Percentiles rank a stretch among this genome's conserved stretches.
Conservation (phyloP, 2,113 vertebrate genomes). For the Sisor rabdophorus region DNA sequence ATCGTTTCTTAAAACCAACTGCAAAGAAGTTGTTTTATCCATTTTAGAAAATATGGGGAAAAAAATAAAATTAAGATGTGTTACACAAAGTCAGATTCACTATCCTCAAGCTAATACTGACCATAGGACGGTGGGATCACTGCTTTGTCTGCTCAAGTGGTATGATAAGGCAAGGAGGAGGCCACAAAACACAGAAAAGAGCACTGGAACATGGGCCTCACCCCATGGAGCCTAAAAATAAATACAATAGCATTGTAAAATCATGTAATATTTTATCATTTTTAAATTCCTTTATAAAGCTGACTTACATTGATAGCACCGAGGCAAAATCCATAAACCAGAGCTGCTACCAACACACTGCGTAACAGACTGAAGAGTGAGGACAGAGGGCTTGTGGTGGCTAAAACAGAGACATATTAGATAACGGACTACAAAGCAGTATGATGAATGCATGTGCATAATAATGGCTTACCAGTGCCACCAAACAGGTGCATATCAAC, state of each 20-base stretch:
- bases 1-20: neutral
- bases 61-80: no score
- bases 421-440: neutral
- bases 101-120: slow-evolving; percentile 56
- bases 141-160: slow-evolving; percentile 88
- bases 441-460: neutral
- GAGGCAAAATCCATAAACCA: slow-evolving; percentile 86
- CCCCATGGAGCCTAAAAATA: slow-evolving; percentile 76
- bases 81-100: no score
- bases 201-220: slow-evolving; percentile 84
- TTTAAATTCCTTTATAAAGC: neutral
- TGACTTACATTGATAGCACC: slow-evolving; percentile 81
- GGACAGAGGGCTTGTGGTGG: slow-evolving; percentile 84
- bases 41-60: no score
- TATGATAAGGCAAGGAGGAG: slow-evolving; percentile 84
- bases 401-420: slow-evolving; percentile 58
- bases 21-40: neutral
- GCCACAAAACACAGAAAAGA: slow-evolving; percentile 87
- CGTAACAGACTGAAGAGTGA: slow-evolving; percentile 82
- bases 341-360: slow-evolving; percentile 75
- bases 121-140: slow-evolving; percentile 84
- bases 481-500: slow-evolving; percentile 89
- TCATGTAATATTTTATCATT: neutral
- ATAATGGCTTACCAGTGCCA: slow-evolving; percentile 75
- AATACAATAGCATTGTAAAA: neutral